These are phyloP conservation scores for Lepidurus apus DNA, from an alignment of 1,140 invertebrate species.

Conservation along the genomic window DNA sequence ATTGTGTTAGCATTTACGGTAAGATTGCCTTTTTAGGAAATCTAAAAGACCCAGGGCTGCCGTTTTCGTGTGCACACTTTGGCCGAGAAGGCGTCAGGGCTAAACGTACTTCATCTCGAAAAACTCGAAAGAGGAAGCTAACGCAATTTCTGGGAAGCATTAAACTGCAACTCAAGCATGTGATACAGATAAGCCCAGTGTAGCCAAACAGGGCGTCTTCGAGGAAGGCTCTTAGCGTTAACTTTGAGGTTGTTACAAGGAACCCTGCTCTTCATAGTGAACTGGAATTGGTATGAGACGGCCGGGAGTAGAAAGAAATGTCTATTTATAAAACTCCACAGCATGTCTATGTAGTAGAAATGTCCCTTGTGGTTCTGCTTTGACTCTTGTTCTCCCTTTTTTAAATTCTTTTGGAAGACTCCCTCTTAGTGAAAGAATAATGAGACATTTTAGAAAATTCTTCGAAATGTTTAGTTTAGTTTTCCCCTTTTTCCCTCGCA, in stretches of 20 bases:
- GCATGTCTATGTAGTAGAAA: background rate
- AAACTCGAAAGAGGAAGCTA: too few species aligned
- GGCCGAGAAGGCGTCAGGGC: too few species aligned
- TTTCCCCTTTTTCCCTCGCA: too few species aligned
- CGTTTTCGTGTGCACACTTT: too few species aligned
- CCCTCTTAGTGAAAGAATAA: background rate
- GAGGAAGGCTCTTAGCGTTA: background rate
- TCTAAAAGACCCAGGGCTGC: too few species aligned
- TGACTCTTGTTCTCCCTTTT: background rate
- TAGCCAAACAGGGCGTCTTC: background rate
- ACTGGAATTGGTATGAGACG: background rate
- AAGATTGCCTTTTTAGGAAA: too few species aligned
- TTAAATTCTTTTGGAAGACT: background rate
- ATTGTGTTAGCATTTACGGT: too few species aligned
- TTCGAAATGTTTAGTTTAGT: too few species aligned
- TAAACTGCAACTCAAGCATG: background rate
- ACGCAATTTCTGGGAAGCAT: too few species aligned
- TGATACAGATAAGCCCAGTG: background rate
- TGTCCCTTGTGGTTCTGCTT: background rate
- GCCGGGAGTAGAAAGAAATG: background rate
- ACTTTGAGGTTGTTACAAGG: background rate
- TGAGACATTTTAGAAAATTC: background rate
- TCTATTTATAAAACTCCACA: conserved; percentile 6
- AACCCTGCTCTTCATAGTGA: background rate
- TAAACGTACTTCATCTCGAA: too few species aligned